phyloP scores from a whole-genome alignment of 1,140 invertebrate species.

The Cydia strobilella region DNA sequence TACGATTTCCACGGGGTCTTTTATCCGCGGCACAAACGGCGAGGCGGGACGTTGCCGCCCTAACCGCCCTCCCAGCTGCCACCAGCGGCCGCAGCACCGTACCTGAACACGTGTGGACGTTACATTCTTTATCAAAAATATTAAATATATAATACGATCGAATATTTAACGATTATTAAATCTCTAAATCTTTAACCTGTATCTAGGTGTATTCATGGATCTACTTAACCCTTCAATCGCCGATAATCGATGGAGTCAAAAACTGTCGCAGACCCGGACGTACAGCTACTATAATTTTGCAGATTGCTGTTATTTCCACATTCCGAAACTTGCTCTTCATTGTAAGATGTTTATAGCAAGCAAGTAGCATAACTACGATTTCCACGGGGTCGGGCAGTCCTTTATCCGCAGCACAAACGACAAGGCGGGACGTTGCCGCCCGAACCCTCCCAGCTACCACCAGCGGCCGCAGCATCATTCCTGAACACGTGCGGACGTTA shows the following conservation, averaged over 20 bases:
- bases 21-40: conserved; percentile 4
- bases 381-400: too few species aligned
- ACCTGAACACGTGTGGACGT: not conserved
- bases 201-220: too few species aligned
- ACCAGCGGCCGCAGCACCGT: not conserved
- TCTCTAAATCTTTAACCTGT: too few species aligned
- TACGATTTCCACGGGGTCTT: conserved; percentile 2
- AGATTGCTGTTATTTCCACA: too few species aligned
- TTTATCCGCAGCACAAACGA: not conserved
- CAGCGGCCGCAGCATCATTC: not conserved
- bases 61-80: not conserved
- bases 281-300: too few species aligned
- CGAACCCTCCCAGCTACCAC: not conserved
- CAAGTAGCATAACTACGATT: not conserved
- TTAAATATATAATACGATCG: not conserved
- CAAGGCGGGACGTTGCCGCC: not conserved
- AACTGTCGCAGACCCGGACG: too few species aligned
- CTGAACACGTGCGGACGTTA: not conserved
- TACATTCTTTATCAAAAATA: not conserved
- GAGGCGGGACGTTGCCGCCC: conserved; percentile 12
- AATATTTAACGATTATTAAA: too few species aligned
- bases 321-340: too few species aligned
- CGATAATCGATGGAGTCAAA: too few species aligned
- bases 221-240: too few species aligned
- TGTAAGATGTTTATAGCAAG: too few species aligned